Evolutionary conservation across 2,797 vertebrate genomes (phyloP).

Genomic region (Clarias laeviceps): DNA sequence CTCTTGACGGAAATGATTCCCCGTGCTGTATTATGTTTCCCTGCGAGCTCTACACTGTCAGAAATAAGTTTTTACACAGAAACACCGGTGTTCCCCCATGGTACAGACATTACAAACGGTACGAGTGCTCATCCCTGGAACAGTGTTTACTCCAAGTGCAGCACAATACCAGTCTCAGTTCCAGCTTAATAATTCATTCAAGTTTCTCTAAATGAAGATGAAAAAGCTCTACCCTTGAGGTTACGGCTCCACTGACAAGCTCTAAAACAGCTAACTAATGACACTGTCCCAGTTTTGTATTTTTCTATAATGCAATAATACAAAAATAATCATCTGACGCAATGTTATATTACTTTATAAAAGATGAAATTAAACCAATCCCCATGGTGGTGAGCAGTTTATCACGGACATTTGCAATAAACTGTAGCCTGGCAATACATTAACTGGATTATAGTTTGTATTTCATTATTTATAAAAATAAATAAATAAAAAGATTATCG

Average conservation of each 20-base stretch:
- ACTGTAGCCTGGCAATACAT: not conserved
- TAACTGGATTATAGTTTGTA: not conserved
- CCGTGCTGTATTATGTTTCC: not conserved
- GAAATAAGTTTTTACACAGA: not conserved
- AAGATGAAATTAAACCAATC: not conserved
- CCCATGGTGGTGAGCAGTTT: not conserved
- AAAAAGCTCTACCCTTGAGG: not conserved
- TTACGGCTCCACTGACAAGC: not conserved
- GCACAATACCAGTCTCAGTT: not conserved
- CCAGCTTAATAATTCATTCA: not conserved
- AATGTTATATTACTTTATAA: not conserved
- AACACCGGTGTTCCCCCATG: not conserved
- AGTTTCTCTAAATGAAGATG: not conserved
- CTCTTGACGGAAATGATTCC: conserved; percentile 18
- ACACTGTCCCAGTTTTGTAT: not conserved
- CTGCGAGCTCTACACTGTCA: not conserved
- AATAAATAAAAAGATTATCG: too few relatives aligned
- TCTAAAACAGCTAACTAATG: not conserved
- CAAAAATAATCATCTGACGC: not conserved
- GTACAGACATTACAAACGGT: not conserved
- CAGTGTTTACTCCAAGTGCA: not conserved
- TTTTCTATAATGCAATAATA: conserved; percentile 6
- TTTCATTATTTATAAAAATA: not conserved
- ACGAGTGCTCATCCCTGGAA: not conserved
- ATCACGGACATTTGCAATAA: not conserved